A percentile compares a stretch with the other conserved stretches of the same genome.
These are phyloP conservation scores for Aplodontia rufa DNA, from an alignment of 2,113 vertebrate species.

Conservation along the genomic window DNA sequence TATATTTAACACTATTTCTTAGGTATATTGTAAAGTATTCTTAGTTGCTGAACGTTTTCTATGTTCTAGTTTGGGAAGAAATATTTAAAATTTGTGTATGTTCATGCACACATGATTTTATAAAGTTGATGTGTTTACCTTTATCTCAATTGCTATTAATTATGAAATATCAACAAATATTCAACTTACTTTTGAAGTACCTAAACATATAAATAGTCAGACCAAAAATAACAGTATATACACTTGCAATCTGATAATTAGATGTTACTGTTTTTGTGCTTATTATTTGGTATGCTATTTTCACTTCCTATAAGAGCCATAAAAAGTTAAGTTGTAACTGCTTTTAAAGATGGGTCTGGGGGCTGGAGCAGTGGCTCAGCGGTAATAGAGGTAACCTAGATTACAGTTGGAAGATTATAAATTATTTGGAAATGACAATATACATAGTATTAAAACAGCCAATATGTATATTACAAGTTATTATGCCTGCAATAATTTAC, in stretches of 20 bases:
- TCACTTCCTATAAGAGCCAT: background rate
- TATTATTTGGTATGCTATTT: background rate
- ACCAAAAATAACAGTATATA: background rate
- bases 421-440: background rate
- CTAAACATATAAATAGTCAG: background rate
- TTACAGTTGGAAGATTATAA: background rate
- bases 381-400: no score
- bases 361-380: no score
- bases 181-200: slow-evolving; percentile 12
- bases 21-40: background rate
- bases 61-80: background rate
- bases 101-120: background rate
- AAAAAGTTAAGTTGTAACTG: background rate
- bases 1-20: background rate
- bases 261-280: background rate
- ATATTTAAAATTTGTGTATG: background rate
- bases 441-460: background rate
- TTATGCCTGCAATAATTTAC: background rate
- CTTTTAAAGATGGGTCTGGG: background rate
- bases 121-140: background rate
- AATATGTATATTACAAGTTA: background rate
- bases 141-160: slow-evolving; percentile 21
- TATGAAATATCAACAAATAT: background rate
- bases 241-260: background rate
- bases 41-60: background rate